phyloP scores from a whole-genome alignment of 2,797 vertebrate genomes.

The Champsocephalus esox region DNA sequence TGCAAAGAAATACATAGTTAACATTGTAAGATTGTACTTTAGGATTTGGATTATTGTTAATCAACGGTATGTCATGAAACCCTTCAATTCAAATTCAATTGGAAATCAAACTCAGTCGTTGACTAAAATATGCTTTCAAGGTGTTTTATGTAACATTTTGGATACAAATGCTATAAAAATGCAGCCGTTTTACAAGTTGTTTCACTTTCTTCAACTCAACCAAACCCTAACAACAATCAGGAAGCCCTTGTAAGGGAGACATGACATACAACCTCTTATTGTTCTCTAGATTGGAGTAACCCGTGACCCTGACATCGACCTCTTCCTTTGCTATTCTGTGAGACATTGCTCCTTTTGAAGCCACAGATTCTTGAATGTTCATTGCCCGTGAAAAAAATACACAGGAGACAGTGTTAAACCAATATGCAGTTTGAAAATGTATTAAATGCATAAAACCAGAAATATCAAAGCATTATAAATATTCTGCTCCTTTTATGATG shows the following conservation, averaged over 20 bases:
- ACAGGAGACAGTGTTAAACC: conserved; percentile 1
- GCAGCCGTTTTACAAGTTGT: too few relatives aligned
- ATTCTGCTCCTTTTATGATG: not conserved
- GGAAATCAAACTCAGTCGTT: not conserved
- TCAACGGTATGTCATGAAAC: too few relatives aligned
- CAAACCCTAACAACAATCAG: too few relatives aligned
- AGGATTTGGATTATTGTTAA: too few relatives aligned
- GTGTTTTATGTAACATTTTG: too few relatives aligned
- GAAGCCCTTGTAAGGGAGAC: not conserved
- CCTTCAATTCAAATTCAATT: not conserved
- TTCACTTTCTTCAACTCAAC: too few relatives aligned
- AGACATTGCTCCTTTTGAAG: not conserved
- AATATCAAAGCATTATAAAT: not conserved
- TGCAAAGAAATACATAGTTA: not conserved
- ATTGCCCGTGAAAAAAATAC: not conserved
- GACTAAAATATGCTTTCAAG: not conserved
- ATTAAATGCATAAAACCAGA: not conserved
- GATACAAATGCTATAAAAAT: too few relatives aligned
- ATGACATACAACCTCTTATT: not conserved
- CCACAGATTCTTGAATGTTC: too few relatives aligned
- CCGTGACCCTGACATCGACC: not conserved
- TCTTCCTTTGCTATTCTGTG: not conserved
- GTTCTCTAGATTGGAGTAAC: not conserved
- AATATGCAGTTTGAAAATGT: not conserved
- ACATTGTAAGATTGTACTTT: too few relatives aligned